Conservation (phyloP, 2,888 invertebrate species). For the Erebia palarica region DNA sequence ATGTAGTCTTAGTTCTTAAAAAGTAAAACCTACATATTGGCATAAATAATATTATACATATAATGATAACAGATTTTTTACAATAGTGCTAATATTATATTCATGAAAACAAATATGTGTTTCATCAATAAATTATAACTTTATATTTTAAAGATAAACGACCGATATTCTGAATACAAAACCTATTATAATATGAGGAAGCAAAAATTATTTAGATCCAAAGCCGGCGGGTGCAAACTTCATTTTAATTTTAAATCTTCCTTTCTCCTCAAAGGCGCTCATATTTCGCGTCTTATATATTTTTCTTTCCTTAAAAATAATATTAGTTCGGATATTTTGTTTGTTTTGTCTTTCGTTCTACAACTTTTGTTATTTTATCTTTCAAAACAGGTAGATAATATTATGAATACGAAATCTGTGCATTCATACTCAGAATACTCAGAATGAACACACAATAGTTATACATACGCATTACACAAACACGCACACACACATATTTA, state of each 20-base stretch:
- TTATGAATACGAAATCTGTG: no score
- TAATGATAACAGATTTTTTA: no score
- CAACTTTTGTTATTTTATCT: slow-evolving; percentile 19
- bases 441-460: no score
- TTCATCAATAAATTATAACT: neutral
- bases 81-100: no score
- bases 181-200: slow-evolving; percentile 36
- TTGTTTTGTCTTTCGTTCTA: slow-evolving; percentile 18
- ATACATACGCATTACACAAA: no score
- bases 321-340: slow-evolving; percentile 29
- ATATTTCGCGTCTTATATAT: slow-evolving; percentile 38
- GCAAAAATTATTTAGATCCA: slow-evolving; percentile 37
- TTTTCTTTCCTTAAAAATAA: slow-evolving; percentile 34
- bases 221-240: slow-evolving; percentile 40
- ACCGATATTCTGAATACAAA: slow-evolving; percentile 31
- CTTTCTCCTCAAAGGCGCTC: slow-evolving; percentile 36
- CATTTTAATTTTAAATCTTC: slow-evolving; percentile 41
- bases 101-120: neutral
- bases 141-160: slow-evolving; percentile 24
- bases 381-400: neutral
- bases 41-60: no score
- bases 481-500: no score
- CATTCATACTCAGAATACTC: no score
- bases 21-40: no score
- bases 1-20: no score